Evolutionary conservation across 2,113 vertebrate genomes (phyloP).

Genomic region (Cryptotis parvus): DNA sequence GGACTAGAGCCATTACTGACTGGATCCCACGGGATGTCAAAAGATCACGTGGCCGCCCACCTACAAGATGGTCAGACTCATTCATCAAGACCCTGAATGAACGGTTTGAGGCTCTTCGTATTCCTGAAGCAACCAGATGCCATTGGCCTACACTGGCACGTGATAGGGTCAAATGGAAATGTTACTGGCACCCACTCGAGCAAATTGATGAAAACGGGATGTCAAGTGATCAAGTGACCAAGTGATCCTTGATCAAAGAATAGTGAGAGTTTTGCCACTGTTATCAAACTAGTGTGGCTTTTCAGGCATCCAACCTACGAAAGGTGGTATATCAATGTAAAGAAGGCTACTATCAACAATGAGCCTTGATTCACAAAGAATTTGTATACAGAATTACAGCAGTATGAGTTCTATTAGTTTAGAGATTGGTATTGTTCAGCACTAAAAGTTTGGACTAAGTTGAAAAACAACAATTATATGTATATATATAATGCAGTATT

Average conservation of each 20-base stretch:
- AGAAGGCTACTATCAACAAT: not conserved
- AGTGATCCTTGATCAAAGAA: conserved; percentile 53
- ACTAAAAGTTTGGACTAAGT: not conserved
- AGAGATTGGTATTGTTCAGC: not conserved
- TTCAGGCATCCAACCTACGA: not conserved
- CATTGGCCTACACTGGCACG: too few relatives aligned
- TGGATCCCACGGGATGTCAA: too few relatives aligned
- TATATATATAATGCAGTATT: not conserved
- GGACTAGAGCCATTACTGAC: too few relatives aligned
- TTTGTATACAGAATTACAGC: not conserved
- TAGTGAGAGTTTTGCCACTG: conserved; percentile 71
- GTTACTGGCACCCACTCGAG: too few relatives aligned
- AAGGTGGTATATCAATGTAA: not conserved
- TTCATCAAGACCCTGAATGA: too few relatives aligned
- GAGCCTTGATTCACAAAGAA: not conserved
- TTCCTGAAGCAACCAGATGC: too few relatives aligned
- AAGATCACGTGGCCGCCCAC: too few relatives aligned
- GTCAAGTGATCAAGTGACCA: too few relatives aligned
- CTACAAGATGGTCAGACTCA: too few relatives aligned
- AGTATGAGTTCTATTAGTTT: not conserved
- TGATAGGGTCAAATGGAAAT: too few relatives aligned
- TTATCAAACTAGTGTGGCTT: not conserved
- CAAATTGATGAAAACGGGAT: too few relatives aligned
- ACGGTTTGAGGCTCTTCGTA: too few relatives aligned
- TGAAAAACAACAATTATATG: not conserved